Base-by-base conservation (phyloP, 2,888 invertebrate species). In the Agrenia bidenticulata region DNA sequence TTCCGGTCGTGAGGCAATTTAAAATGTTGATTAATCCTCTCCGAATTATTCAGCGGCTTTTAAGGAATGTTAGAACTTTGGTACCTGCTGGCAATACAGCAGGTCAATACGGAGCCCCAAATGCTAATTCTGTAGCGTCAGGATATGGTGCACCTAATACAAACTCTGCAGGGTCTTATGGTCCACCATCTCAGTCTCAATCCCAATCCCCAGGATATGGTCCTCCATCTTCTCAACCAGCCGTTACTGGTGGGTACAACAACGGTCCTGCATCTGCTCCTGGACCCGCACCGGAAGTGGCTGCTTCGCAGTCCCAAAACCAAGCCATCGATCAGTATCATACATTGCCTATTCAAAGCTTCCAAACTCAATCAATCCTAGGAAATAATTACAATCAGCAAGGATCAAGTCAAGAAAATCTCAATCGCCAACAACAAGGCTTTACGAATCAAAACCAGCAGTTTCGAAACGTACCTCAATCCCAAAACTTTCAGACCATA, bases 1-100 rank as follows among this genome's bases (percentile, higher is more conserved):
- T 69, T 23, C 69, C 69, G 1, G 49, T 63, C 26, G 59, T 69
- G n/a, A 41, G 65, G 21, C 62, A 65, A 32, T 42, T 69, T 26
- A 42, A 51, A 45, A 65, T 63, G 69, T 27, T 65, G 1, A 57
- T 69, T 21, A 66, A 53, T 61, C 69, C 69, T 1, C 21, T 66
- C 0, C 37, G 58, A 21, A 57, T 69, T 32, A 41, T 66, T 50
- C 65, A 61, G 58, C 58, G 63, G 24, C 24, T 69, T 2, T 15
- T 69, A 1, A 65, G 17, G 5, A 58, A 26, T 15, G 9, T 58
- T 26, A 58, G 58, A 58, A 45, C 4, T 7, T 15, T 9, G 23
- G 24, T 19, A 24, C 24, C 15, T 7, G 51, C 23, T 4, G 21
- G 51, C 7, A 23, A 51, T 21, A 7, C 13, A 15, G 51, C 51